Evolutionary conservation across 2,888 invertebrate genomes (phyloP).

Genomic region (Sinohyriopsis cumingii): DNA sequence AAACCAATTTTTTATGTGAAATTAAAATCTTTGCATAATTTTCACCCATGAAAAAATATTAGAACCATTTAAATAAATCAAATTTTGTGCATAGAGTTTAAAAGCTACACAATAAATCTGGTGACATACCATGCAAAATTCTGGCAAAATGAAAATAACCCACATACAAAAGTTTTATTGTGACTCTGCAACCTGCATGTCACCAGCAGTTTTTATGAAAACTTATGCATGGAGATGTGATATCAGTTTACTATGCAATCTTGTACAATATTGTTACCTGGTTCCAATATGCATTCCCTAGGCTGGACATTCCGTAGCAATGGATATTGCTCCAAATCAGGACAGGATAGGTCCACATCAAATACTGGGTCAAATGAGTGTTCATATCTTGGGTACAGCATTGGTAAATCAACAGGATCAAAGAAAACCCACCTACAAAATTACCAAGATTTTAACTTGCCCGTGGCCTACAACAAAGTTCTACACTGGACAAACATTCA

Average conservation of each 20-base stretch:
- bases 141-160: too few species aligned
- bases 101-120: too few species aligned
- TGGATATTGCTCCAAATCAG: conserved; percentile 51
- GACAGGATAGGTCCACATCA: conserved; percentile 47
- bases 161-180: too few species aligned
- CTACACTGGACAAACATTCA: too few species aligned
- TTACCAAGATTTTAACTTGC: background rate
- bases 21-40: too few species aligned
- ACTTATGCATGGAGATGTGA: background rate
- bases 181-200: too few species aligned
- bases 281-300: conserved; percentile 54
- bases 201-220: background rate
- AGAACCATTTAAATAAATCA: too few species aligned
- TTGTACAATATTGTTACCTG: conserved; percentile 36
- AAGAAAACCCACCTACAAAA: conserved; percentile 64
- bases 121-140: too few species aligned
- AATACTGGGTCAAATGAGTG: conserved; percentile 62
- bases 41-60: too few species aligned
- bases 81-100: too few species aligned
- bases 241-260: background rate
- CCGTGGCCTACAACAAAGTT: too few species aligned
- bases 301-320: conserved; percentile 53
- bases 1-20: too few species aligned
- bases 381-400: conserved; percentile 57
- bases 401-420: conserved; percentile 43